Evolutionary conservation across 2,888 invertebrate species (phyloP), one percentile per base, ranked within the genome.

Genomic region (Atherix ibis): DNA sequence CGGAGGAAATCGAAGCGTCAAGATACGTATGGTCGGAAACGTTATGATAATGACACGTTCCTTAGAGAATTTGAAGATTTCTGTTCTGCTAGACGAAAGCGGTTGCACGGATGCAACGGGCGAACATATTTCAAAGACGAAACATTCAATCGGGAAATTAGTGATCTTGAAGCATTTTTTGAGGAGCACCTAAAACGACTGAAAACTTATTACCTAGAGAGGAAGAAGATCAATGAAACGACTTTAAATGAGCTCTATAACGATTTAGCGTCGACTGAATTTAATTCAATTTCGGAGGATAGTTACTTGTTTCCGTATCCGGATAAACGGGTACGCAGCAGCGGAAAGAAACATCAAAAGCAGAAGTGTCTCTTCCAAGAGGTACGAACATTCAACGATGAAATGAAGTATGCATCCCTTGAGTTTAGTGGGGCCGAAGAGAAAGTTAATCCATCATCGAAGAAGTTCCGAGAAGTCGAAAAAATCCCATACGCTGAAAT

Each of bases 1-100:
- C 48, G 50, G 24, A 63, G 59, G 40, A 46, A 45, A 25, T 32
- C 41, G 5, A 43, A 42, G 15, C 25, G 39, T 14, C 28, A 26
- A 10, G 33, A 36, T 22, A 29, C 31, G 9, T 27, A 18, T 27
- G 32, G 32, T 13, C 36, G 36, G 14, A 36, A 31, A 18, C 27
- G 17, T 17, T 27, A 31, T 13, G 25, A 36, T 24, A 43, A 44
- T 27, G 46, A 47, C 30, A 35, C 43, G 19, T 46, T 46, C 34
- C 36, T 48, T 13, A 38, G 41, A 13, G 48, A 48, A 33, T 48
- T 47, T 16, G 46, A 47, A 34, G 44, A 46, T 27, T 48, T 47
- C 25, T 47, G 47, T 32, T 39, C 32, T 3, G 42, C 40, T 4
- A 41, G 45, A 9, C 44, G 46, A 5, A 40, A 44, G 35, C 42